Evolutionary conservation across 2,113 vertebrate genomes (phyloP).

Genomic region (Percina caprodes): DNA sequence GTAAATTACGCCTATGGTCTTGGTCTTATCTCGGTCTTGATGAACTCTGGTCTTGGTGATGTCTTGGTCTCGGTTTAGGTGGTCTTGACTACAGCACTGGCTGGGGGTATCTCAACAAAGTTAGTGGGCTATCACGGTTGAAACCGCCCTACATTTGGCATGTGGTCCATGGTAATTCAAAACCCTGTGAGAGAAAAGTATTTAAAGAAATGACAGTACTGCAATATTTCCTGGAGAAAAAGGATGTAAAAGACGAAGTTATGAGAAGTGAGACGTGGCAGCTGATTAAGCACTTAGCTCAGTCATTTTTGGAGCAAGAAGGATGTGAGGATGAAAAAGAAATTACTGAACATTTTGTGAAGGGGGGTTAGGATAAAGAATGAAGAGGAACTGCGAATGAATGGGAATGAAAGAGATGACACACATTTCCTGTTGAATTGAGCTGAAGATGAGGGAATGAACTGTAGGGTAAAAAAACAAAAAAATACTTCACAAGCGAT

Average conservation of each 20-base stretch:
- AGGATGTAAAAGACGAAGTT: slow-evolving; percentile 26
- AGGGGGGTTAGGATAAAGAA: slow-evolving; percentile 49
- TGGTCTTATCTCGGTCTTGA: too few species aligned
- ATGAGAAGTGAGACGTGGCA: slow-evolving; percentile 53
- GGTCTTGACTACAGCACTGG: too few species aligned
- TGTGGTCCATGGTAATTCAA: slow-evolving; percentile 25
- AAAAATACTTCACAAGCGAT: slow-evolving; percentile 42
- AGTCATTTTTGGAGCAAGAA: slow-evolving; percentile 51
- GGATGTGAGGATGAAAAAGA: slow-evolving; percentile 57
- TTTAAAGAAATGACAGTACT: slow-evolving; percentile 40
- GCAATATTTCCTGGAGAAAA: slow-evolving; percentile 35
- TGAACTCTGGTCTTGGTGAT: too few species aligned
- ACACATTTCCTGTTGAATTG: slow-evolving; percentile 41
- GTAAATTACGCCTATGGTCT: too few species aligned
- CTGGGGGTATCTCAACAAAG: background rate
- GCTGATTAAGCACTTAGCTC: slow-evolving; percentile 60
- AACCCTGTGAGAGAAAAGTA: background rate
- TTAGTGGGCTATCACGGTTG: background rate
- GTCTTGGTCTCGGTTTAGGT: too few species aligned
- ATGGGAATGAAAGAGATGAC: slow-evolving; percentile 53
- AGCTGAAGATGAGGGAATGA: slow-evolving; percentile 47
- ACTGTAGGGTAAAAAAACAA: slow-evolving; percentile 30
- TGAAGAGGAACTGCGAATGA: slow-evolving; percentile 46
- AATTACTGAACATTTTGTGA: slow-evolving; percentile 61
- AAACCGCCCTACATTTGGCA: slow-evolving; percentile 15